Conservation (phyloP, 2,888 invertebrate species). For the Melinaea menophilus region DNA sequence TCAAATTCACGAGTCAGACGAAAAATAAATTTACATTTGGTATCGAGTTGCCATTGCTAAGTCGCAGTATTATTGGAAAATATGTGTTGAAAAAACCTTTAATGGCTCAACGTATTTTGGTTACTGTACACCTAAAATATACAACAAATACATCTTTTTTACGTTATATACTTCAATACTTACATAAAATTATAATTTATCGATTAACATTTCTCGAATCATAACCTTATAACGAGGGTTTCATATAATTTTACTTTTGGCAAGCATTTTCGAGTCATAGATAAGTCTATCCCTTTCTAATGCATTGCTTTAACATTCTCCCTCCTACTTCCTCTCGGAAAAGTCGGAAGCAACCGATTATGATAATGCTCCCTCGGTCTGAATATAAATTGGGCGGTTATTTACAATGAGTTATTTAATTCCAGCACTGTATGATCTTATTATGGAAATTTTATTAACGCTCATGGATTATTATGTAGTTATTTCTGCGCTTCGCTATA, state of each 20-base stretch:
- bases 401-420: conserved; percentile 71
- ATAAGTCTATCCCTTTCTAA: conserved; percentile 35
- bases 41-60: too few species aligned
- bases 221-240: conserved; percentile 50
- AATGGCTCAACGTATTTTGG: too few species aligned
- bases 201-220: conserved; percentile 31
- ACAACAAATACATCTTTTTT: too few species aligned
- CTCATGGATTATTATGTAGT: conserved; percentile 43
- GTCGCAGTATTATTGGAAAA: too few species aligned
- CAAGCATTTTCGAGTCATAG: conserved; percentile 35
- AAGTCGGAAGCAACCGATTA: conserved; percentile 51
- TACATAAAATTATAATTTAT: conserved; percentile 12
- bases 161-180: not conserved
- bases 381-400: conserved; percentile 73
- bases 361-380: conserved; percentile 57
- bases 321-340: conserved; percentile 20
- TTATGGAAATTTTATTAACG: conserved; percentile 63
- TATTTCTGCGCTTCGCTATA: conserved; percentile 32
- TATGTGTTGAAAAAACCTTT: too few species aligned
- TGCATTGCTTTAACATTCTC: conserved; percentile 15
- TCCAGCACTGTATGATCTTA: conserved; percentile 50
- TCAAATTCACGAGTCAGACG: not conserved
- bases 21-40: not conserved
- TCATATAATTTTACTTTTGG: conserved; percentile 58
- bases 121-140: too few species aligned